Base-by-base conservation (phyloP, 2,888 invertebrate genomes). In the Habrosyne pyritoides region DNA sequence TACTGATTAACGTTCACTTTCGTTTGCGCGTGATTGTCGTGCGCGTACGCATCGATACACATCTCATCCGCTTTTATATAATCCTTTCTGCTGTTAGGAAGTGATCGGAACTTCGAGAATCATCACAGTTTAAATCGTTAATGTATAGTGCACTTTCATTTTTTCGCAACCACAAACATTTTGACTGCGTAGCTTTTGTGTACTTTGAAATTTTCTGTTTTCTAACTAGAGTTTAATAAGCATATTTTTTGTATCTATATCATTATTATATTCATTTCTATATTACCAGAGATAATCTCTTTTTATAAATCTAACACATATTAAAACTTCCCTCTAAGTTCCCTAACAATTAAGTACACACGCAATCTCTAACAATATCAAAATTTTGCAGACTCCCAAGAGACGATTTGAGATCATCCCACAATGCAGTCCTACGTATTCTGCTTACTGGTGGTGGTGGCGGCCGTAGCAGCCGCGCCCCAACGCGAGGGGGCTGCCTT, bases 401-500 rank as follows among this genome's bases (percentile, higher is more conserved):
- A 42, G 42, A 42, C 7, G 8, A 14, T 7, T 42, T 14, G 18
- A 42, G 18, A 8, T 42, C 14, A 52, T 10, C 36, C 52, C 67
- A 79, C 59, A 64, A 91, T 91, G 91, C 85, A 87, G 73, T 77
- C 80, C 57, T 77, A 88, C 61, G 80, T 91, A 67, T 72, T 88
- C 67, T 86, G 86, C 75, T 61, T 93, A 62, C 69, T 93, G 71
- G 85, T 90, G 64, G 69, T 93, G 65, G 87, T 94, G 71, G 93
- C 93, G 57, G 77, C 89, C 47, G 93, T 83, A 52, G 77, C 86
- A 12, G 95, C 95, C 18, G 94, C 93, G 54, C 96, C 96, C 2
- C 95, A 95, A 80, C 95, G 96, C 69, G 97, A 97, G 81, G 97
- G 97, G 0, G 95, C 96, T 48, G 95, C 95, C 58, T 97, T 96